Evolutionary conservation across 2,113 vertebrate species (phyloP), one percentile per base, ranked within the genome.

Genomic region (Actenoides lindsayi): DNA sequence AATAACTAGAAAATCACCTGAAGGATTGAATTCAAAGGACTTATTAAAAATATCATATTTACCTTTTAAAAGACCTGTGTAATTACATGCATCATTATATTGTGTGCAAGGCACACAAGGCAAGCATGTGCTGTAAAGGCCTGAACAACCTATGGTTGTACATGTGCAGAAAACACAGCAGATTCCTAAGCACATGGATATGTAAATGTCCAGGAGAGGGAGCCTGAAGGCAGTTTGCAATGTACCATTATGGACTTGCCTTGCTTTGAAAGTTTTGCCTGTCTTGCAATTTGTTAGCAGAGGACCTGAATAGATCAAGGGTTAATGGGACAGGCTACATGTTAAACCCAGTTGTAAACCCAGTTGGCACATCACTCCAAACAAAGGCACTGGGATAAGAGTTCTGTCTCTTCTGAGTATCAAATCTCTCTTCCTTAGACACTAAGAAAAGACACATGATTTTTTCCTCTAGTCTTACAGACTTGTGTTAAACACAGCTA

Each of bases 1-100:
- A 96, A 93, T 94, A 96, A 96, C 92, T 71, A 81, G 64, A 76
- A 91, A 93, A 95, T 77, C 57, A 96, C 89, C 83, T 91, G 83
- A 86, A 90, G 28, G 24, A 84, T 2, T 44, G 80, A 95, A 93
- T 96, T 96, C 94, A 94, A 94, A 97, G 46, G 59, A 27, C 73
- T 83, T 86, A 89, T 93, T 94, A 97, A 79, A 96, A 93, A 70
- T 89, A 94, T 83, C 86, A 75, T 33, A 62, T 91, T 89, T 96
- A 79, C 77, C 46, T 91, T 92, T 95, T 91, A 92, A 94, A 89
- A 88, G 57, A 69, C 37, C n/a, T 59, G 8, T 73, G 44, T 50
- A 82, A 96, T 91, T 84, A 54, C 48, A 44, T 7, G 16, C 50
- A 64, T 59, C n/a, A 65, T 21, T 56, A 42, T 37, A 35, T 5